phyloP scores from a whole-genome alignment of 2,888 invertebrate genomes.

The Stramonita haemastoma region DNA sequence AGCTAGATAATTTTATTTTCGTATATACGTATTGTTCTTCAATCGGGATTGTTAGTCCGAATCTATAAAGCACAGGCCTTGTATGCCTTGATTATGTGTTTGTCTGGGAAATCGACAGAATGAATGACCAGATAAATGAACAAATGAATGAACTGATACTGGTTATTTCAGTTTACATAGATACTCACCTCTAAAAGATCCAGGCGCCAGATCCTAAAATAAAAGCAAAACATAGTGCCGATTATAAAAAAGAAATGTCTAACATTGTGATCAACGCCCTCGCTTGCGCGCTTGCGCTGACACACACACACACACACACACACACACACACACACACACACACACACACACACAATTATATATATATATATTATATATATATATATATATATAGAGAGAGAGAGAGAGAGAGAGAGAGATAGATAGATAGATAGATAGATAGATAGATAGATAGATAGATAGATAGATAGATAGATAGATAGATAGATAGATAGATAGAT shows the following conservation, averaged over 20 bases:
- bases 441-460: background rate
- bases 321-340: too few species aligned
- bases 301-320: too few species aligned
- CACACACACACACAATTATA: background rate
- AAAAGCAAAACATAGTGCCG: background rate
- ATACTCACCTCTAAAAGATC: slow-evolving; percentile 44
- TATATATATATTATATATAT: background rate
- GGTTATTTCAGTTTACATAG: background rate
- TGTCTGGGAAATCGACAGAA: too few species aligned
- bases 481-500: background rate
- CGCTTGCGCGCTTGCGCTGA: too few species aligned
- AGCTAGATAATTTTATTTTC: too few species aligned
- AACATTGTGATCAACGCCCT: background rate
- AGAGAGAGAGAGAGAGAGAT: background rate
- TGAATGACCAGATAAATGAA: too few species aligned
- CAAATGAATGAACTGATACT: too few species aligned
- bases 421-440: background rate
- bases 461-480: background rate
- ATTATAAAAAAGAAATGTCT: background rate
- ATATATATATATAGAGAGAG: background rate
- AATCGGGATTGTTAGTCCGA: too few species aligned
- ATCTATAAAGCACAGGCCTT: too few species aligned
- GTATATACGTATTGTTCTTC: too few species aligned
- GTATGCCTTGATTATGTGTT: too few species aligned
- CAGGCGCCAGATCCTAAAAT: slow-evolving; percentile 35